phyloP scores from a whole-genome alignment of 2,113 vertebrate species.

The Python bivittatus region DNA sequence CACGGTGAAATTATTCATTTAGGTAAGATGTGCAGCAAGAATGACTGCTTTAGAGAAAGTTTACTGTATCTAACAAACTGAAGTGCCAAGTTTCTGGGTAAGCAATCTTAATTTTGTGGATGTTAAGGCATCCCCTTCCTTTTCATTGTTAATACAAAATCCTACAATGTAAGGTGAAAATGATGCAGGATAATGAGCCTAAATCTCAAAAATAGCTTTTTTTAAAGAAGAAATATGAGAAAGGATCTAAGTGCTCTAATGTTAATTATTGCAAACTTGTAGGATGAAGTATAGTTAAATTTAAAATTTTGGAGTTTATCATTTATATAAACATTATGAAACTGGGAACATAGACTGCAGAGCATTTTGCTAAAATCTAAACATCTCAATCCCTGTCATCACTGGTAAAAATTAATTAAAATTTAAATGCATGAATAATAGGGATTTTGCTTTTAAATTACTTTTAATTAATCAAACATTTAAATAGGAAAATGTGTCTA shows the following conservation, averaged over 20 bases:
- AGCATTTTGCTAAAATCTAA: conserved; percentile 76
- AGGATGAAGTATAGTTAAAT: conserved; percentile 76
- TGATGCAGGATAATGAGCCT: conserved; percentile 74
- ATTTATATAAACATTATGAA: conserved; percentile 76
- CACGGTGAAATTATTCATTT: conserved; percentile 64
- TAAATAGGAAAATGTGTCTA: conserved; percentile 79
- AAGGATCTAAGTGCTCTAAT: conserved; percentile 78
- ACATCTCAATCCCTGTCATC: conserved; percentile 72
- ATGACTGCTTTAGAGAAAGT: conserved; percentile 70
- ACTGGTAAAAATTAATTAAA: conserved; percentile 73
- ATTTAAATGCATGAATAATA: conserved; percentile 72
- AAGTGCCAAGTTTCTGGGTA: conserved; percentile 64
- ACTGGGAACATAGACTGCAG: conserved; percentile 78
- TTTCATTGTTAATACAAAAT: conserved; percentile 60
- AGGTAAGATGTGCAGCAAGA: conserved; percentile 65
- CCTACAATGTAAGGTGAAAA: conserved; percentile 72
- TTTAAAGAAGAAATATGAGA: conserved; percentile 61
- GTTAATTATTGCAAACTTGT: conserved; percentile 71
- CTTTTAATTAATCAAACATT: conserved; percentile 72
- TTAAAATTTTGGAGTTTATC: conserved; percentile 74
- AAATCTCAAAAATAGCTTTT: conserved; percentile 63
- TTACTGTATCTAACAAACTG: conserved; percentile 57
- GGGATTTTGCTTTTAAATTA: conserved; percentile 74
- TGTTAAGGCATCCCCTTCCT: conserved; percentile 65
- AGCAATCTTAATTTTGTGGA: conserved; percentile 67